Percentiles rank a stretch among this genome's conserved stretches.
Evolutionary conservation across 2,888 invertebrate genomes (phyloP).

Genomic region (Spilarctia lutea): DNA sequence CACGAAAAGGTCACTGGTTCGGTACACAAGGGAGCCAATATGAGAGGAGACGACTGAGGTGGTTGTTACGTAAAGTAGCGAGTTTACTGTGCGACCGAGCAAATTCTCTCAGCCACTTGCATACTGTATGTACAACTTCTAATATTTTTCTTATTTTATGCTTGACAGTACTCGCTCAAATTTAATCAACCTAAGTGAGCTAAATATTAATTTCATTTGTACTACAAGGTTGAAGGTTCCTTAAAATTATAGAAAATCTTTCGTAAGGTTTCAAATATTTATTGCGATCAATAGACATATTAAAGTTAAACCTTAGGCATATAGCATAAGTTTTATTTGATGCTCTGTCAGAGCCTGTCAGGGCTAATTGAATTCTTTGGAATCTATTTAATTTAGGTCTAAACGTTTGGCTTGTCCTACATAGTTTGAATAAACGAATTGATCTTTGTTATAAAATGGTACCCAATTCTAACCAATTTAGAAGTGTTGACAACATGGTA

Average conservation of each 20-base stretch:
- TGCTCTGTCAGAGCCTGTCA: too few species aligned
- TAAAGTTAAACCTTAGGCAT: background rate
- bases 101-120: slow-evolving; percentile 34
- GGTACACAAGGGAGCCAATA: slow-evolving; percentile 40
- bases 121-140: slow-evolving; percentile 24
- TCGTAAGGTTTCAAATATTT: background rate
- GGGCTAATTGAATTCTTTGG: too few species aligned
- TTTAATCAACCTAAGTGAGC: slow-evolving; percentile 34
- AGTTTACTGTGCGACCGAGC: slow-evolving; percentile 36
- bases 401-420: background rate
- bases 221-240: slow-evolving; percentile 4
- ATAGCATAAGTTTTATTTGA: background rate
- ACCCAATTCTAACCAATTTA: background rate
- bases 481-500: background rate
- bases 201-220: slow-evolving; percentile 26
- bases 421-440: background rate
- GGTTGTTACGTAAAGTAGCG: slow-evolving; percentile 43
- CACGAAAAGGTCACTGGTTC: slow-evolving; percentile 48
- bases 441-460: background rate
- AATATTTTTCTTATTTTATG: slow-evolving; percentile 27
- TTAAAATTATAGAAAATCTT: slow-evolving; percentile 5
- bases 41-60: slow-evolving; percentile 33
- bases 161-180: slow-evolving; percentile 24
- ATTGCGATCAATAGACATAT: background rate
- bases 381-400: background rate